Evolutionary conservation across 2,797 vertebrate species (phyloP).

Genomic region (Crocodylus rhombifer): DNA sequence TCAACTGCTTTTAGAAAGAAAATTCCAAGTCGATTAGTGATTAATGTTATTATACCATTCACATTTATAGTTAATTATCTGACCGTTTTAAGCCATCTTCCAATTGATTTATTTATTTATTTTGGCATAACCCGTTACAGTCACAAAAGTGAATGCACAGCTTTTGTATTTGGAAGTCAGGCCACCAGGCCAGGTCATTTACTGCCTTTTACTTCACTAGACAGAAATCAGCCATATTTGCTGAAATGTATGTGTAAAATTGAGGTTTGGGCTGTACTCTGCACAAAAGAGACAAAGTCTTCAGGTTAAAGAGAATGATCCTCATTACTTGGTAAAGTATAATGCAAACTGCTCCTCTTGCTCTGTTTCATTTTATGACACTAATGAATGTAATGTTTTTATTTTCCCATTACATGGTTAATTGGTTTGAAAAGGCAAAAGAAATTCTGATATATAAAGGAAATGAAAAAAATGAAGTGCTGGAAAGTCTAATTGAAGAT

Average conservation of each 20-base stretch:
- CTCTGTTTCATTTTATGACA: background rate
- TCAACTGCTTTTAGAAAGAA: background rate
- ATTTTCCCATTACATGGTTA: slow-evolving; percentile 87
- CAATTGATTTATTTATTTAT: too few species aligned
- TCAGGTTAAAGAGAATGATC: background rate
- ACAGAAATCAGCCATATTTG: background rate
- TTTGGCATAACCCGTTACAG: background rate
- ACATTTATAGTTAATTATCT: background rate
- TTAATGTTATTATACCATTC: background rate
- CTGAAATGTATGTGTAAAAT: background rate
- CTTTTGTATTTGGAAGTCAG: background rate
- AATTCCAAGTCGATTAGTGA: background rate
- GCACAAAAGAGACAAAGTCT: background rate
- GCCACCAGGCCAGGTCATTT: background rate
- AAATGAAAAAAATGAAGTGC: slow-evolving; percentile 81
- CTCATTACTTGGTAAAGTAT: background rate
- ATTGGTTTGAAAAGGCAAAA: slow-evolving; percentile 93
- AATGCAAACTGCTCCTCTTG: background rate
- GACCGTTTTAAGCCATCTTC: too few species aligned
- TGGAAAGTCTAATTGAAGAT: slow-evolving; percentile 88
- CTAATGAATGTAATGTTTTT: slow-evolving; percentile 35
- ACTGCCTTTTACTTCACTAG: accelerated
- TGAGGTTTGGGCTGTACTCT: background rate
- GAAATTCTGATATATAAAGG: slow-evolving; percentile 84
- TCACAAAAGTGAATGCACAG: background rate